phyloP scores from a whole-genome alignment of 2,113 vertebrate genomes.

The Nothobranchius furzeri region DNA sequence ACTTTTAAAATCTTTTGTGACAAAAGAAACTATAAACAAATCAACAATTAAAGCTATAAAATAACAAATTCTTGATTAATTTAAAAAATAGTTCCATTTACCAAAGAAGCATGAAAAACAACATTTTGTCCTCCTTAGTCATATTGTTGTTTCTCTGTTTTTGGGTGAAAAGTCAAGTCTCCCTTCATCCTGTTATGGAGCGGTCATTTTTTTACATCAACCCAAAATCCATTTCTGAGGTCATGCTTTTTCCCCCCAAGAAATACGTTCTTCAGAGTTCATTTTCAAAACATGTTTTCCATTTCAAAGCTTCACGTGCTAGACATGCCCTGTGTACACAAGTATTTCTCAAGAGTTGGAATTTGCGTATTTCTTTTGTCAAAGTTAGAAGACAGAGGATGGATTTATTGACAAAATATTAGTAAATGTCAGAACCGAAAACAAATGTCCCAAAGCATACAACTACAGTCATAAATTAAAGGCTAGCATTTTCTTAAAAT shows the following conservation, averaged over 20 bases:
- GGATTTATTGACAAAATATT: background rate
- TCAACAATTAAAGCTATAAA: background rate
- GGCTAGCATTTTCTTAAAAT: too few species aligned
- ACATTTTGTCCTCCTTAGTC: background rate
- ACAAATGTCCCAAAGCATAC: too few species aligned
- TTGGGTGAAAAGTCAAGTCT: constrained; percentile 30
- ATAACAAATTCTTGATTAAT: background rate
- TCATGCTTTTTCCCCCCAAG: constrained; percentile 6
- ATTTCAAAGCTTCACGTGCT: constrained; percentile 11
- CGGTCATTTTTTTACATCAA: constrained; percentile 5
- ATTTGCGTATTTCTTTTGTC: background rate
- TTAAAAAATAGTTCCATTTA: background rate
- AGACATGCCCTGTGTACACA: constrained; percentile 11
- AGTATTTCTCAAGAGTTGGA: constrained; percentile 32
- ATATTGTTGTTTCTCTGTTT: constrained; percentile 23
- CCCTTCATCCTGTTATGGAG: background rate
- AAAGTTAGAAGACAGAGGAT: constrained; percentile 4
- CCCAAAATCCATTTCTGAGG: constrained; percentile 11
- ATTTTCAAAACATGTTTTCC: constrained; percentile 5
- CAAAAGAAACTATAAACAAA: background rate
- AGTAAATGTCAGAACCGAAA: background rate
- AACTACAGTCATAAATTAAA: too few species aligned
- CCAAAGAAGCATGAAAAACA: background rate
- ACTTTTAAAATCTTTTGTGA: background rate
- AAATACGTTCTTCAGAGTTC: background rate